A percentile compares a stretch with the other conserved stretches of the same genome.
These are phyloP conservation scores for Poicephalus meyeri DNA, from an alignment of 2,113 vertebrate species.

Conservation along the genomic window DNA sequence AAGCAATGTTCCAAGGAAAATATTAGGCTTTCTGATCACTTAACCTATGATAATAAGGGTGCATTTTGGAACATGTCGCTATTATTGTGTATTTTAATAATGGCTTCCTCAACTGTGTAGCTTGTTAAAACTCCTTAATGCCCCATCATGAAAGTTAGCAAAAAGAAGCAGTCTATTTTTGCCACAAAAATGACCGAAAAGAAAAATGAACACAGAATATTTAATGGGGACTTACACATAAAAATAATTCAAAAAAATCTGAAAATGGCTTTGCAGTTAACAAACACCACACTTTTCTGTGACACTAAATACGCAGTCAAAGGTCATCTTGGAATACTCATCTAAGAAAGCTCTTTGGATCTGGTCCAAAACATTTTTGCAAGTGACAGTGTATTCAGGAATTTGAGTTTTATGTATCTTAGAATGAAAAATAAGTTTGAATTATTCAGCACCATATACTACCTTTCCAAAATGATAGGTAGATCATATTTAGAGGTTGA, in stretches of 20 bases:
- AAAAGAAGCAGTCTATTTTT: not conserved
- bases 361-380: conserved; percentile 1
- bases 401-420: not conserved
- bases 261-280: not conserved
- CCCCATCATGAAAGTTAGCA: not conserved
- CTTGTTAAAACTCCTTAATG: not conserved
- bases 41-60: not conserved
- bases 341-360: not conserved
- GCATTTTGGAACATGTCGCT: not conserved
- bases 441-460: not conserved
- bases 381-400: not conserved
- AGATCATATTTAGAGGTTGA: not conserved
- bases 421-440: not conserved
- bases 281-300: not conserved
- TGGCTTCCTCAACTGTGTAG: not conserved
- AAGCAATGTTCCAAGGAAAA: conserved; percentile 28
- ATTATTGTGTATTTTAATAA: not conserved
- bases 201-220: not conserved
- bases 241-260: not conserved
- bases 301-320: not conserved
- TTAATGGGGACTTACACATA: not conserved
- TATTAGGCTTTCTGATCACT: not conserved
- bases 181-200: not conserved
- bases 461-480: not conserved
- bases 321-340: not conserved